Evolutionary conservation across 2,113 vertebrate species (phyloP), one percentile per base, ranked within the genome.

Genomic region (Thalassarche chlororhynchos): DNA sequence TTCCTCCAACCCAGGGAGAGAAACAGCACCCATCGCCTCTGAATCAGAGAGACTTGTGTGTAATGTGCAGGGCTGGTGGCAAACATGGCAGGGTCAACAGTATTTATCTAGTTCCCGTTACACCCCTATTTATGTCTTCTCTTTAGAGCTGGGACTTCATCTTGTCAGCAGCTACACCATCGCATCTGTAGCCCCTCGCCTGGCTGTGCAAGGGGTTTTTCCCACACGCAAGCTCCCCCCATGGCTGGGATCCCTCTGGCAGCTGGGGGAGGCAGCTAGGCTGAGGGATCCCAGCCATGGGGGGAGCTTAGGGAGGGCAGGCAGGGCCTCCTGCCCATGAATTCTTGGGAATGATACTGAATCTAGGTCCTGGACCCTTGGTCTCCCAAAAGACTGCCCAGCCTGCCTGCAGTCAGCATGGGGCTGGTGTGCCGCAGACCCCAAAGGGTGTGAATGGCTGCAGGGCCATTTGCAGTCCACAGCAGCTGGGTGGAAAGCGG

Each of bases 391-490:
- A 46, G 20, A 9, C 68, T 55, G n/a, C n/a, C 46, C 68, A 8
- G 38, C 23, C 20, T 77, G 51, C 17, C 8, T 24, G 40, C 55
- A 58, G 25, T 5, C 29, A 46, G 5, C 3, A 5, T 1, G 12
- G n/a, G 46, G 10, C 21, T n/a, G 60, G 10, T 16, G 51, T 61
- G 57, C 23, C 6, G 12, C 87, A 61, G 72, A 2, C 19, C 23
- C 31, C 6, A 2, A 7, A 17, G 44, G 31, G 21, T 32, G 46
- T 15, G 28, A 60, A 38, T 0, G 0, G 10, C 71, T 65, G 51
- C 21, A 24, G n/a, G 23, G 74, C 52, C 62, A 3, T 17, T 14
- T 47, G 61, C 34, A 38, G 6, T 15, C 13, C n/a, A 25, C 57
- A 34, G n/a, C 21, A 31, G 46, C 72, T 24, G n/a, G 42, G 13